These are phyloP conservation scores for Ips nitidus DNA, from an alignment of 1,140 invertebrate genomes.

Conservation along the genomic window DNA sequence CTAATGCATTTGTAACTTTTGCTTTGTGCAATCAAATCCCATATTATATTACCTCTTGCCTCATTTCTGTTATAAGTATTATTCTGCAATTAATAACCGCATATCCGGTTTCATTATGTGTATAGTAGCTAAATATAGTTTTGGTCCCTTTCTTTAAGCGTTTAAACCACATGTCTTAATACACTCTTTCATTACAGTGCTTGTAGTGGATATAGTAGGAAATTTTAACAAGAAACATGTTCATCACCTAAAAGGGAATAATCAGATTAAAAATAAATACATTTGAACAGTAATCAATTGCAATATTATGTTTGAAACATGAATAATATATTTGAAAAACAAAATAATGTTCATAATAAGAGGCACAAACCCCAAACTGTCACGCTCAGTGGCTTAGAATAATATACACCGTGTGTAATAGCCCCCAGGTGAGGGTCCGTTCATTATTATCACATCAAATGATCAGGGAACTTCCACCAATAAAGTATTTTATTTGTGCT, in stretches of 20 bases:
- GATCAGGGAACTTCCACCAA: background rate
- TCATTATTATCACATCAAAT: background rate
- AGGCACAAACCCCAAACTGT: background rate
- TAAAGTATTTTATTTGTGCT: background rate
- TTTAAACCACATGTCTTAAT: background rate
- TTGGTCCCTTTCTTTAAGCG: background rate
- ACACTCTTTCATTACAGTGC: no score
- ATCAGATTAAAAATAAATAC: no score
- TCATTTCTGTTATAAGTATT: no score
- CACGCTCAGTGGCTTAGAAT: background rate
- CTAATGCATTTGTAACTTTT: no score
- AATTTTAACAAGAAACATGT: no score
- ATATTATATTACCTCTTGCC: no score
- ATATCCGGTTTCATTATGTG: background rate
- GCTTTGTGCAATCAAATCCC: no score
- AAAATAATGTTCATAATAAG: background rate
- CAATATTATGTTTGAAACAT: no score
- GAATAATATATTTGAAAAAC: no score
- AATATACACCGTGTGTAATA: background rate
- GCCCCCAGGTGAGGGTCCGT: background rate
- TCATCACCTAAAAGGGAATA: no score
- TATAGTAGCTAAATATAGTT: slow-evolving; percentile 5
- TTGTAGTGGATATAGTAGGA: no score
- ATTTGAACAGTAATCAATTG: no score
- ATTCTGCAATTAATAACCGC: background rate